Percentiles rank a stretch among this genome's conserved stretches.
Conservation (phyloP, 2,797 vertebrate species). For the Acestrorhynchus altus region DNA sequence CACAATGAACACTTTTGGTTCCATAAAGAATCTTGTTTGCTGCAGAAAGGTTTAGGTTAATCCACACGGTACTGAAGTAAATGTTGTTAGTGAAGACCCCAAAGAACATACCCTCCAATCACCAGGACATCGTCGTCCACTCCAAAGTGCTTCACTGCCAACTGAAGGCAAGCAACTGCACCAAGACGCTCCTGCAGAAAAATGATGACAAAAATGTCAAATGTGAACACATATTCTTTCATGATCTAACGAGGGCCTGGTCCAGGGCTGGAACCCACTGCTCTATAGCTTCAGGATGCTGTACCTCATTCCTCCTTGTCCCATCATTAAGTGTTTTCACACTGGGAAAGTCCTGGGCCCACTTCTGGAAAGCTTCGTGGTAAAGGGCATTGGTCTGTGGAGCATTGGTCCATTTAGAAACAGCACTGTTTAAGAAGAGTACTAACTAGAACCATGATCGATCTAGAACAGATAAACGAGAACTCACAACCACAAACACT, state of each 20-base stretch:
- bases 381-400: conserved; percentile 80
- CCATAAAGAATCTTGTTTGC: too few relatives aligned
- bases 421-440: not conserved
- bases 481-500: conserved; percentile 79
- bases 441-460: too few relatives aligned
- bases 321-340: conserved; percentile 79
- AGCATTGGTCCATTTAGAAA: conserved; percentile 19
- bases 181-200: conserved; percentile 77
- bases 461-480: too few relatives aligned
- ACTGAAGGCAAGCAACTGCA: conserved; percentile 80
- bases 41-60: not conserved
- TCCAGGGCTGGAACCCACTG: too few relatives aligned
- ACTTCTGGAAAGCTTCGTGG: conserved; percentile 75
- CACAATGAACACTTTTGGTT: too few relatives aligned
- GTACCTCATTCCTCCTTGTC: conserved; percentile 79
- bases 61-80: not conserved
- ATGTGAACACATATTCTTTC: too few relatives aligned
- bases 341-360: conserved; percentile 74
- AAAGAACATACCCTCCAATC: conserved; percentile 78
- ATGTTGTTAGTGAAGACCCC: not conserved
- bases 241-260: too few relatives aligned
- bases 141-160: conserved; percentile 75
- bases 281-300: not conserved
- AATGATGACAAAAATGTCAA: not conserved
- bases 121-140: conserved; percentile 77